A percentile compares a stretch with the other conserved stretches of the same genome.
Evolutionary conservation across 2,113 vertebrate species (phyloP).

Genomic region (Puffinus mauretanicus): DNA sequence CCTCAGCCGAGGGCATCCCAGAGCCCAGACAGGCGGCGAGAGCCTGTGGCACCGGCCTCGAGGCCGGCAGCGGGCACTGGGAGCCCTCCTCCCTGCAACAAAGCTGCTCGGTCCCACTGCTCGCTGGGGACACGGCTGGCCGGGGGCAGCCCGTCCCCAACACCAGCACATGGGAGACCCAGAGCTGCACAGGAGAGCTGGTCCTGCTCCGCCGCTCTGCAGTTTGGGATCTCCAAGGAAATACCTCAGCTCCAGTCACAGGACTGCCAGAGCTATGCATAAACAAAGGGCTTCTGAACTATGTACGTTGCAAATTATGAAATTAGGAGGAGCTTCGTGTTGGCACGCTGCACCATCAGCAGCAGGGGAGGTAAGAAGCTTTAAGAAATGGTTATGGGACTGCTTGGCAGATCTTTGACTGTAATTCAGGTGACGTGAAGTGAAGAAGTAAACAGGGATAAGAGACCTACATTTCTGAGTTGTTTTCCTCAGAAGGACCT

Average conservation of each 20-base stretch:
- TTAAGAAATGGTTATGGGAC: neutral
- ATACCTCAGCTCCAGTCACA: neutral
- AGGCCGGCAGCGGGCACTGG: accelerated
- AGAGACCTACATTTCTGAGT: neutral
- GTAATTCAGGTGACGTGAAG: neutral
- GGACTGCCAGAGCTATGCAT: neutral
- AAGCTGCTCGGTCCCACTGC: neutral
- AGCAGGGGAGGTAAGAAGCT: neutral
- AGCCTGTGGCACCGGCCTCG: neutral
- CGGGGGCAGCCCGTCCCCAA: neutral
- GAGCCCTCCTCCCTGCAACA: accelerated
- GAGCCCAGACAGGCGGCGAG: too few relatives aligned
- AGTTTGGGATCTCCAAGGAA: neutral
- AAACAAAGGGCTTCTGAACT: neutral
- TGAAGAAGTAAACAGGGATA: neutral
- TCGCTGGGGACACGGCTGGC: accelerated
- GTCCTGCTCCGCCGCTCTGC: neutral
- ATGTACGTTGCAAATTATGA: neutral
- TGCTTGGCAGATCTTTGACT: neutral
- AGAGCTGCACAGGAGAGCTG: neutral
- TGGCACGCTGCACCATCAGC: accelerated
- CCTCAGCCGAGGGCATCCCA: neutral
- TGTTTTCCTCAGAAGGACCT: neutral
- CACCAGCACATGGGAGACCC: neutral
- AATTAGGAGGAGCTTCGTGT: neutral